Evolutionary conservation across 1,140 invertebrate genomes (phyloP), one percentile per base, ranked within the genome.

Genomic region (Philotrypesis tridentata): DNA sequence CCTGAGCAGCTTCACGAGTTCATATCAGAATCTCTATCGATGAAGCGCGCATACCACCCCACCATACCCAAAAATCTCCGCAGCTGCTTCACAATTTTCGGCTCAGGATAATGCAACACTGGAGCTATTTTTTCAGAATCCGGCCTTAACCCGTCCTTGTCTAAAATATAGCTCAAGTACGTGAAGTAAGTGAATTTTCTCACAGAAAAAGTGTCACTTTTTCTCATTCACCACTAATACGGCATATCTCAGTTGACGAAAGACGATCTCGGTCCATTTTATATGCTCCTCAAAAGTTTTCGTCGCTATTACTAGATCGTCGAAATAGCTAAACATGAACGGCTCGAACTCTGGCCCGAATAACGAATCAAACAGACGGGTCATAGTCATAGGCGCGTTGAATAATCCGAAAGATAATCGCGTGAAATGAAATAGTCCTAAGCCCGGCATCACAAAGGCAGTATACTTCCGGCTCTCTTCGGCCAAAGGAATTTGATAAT

Each of bases 401-500:
- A 17, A 23, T 7, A 71, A 33, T 1, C 68, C 68, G 33, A 37
- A 71, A 2, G 68, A 31, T 31, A 71, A 37, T n/a, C 33, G 29
- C 25, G 7, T 7, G 31, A 71, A 71, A 4, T 71, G 68, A 29
- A 29, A 71, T 6, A 71, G 68, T 7, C 68, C 68, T 31, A 31
- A 71, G 33, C 68, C 68, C 17, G 68, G 68, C 29, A 71, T 6
- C 29, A 31, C 29, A 40, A 71, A 71, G 2, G 68, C 68, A 2
- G 68, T 71, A 37, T 37, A 37, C 33, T 37, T 37, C 33, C 33
- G 33, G 33, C 33, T 37, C 33, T 37, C 33, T 37, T 12, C 37
- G 8, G 11, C 68, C 29, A 71, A 37, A 0, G 86, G 85, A 0
- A 91, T 85, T 70, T 92, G 88, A 80, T 84, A 87, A 76, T 89